phyloP scores from a whole-genome alignment of 2,888 invertebrate genomes.

The Heliconius ethilla region DNA sequence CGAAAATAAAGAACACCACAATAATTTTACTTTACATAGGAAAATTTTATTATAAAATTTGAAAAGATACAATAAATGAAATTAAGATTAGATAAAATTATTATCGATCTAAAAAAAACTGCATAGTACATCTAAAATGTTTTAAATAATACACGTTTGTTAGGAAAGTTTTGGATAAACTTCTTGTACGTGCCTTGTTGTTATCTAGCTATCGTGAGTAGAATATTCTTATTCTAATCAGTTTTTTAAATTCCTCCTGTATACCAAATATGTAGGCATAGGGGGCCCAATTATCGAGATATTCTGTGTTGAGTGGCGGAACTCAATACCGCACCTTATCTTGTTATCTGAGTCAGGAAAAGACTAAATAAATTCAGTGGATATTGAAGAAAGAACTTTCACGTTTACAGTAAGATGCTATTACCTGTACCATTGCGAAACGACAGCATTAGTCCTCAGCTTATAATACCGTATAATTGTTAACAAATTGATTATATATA shows the following conservation, averaged over 20 bases:
- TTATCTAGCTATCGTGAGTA: not conserved
- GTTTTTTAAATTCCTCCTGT: not conserved
- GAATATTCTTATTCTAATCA: not conserved
- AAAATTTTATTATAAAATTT: constrained; percentile 38
- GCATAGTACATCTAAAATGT: constrained; percentile 1
- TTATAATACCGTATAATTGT: not conserved
- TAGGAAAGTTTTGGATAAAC: constrained; percentile 24
- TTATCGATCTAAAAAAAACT: constrained; percentile 31
- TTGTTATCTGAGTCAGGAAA: not conserved
- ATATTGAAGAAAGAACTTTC: no score
- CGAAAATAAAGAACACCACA: not conserved
- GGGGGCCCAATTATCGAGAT: not conserved
- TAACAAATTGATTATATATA: not conserved
- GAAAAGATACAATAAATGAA: constrained; percentile 22
- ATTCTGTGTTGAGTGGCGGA: not conserved
- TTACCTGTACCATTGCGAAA: no score
- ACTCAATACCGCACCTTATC: not conserved
- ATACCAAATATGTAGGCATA: no score
- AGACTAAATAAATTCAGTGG: not conserved
- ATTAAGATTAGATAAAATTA: constrained; percentile 29
- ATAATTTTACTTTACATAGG: not conserved
- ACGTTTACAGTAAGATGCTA: no score
- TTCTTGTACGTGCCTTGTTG: not conserved
- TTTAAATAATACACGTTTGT: not conserved
- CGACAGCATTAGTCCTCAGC: no score